Percentiles rank a stretch among this genome's conserved stretches.
phyloP scores from a whole-genome alignment of 2,113 vertebrate species.

The Rhea americana region DNA sequence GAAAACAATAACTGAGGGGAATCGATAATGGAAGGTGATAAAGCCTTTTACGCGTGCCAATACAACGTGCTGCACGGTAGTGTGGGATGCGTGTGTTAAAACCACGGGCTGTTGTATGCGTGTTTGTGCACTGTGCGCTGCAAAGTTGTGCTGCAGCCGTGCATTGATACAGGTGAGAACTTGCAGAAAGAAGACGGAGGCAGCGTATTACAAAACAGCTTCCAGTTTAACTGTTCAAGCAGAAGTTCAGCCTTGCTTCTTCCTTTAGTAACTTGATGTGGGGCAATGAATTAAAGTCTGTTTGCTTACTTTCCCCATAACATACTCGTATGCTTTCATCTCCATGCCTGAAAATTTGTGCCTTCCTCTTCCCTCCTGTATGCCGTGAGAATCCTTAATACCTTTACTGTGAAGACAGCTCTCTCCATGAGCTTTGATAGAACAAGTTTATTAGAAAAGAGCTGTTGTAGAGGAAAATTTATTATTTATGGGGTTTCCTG shows the following conservation, averaged over 20 bases:
- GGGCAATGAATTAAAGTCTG: background rate
- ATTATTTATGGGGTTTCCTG: background rate
- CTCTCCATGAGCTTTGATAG: background rate
- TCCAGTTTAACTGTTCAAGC: constrained; percentile 20
- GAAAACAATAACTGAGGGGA: background rate
- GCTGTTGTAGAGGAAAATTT: background rate
- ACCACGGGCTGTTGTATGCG: rapidly evolving
- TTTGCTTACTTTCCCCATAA: background rate
- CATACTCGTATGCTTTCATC: background rate
- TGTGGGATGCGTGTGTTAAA: rapidly evolving
- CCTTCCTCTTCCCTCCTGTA: background rate
- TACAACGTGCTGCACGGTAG: rapidly evolving
- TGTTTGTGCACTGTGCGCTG: background rate
- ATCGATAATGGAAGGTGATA: rapidly evolving
- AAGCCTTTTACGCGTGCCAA: rapidly evolving
- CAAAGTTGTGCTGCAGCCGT: background rate
- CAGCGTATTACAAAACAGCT: constrained; percentile 35
- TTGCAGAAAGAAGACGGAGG: constrained; percentile 42
- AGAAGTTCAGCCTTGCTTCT: background rate
- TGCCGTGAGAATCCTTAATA: background rate
- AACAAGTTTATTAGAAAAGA: background rate
- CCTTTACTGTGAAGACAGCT: background rate
- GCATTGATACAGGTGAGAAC: background rate
- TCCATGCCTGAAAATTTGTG: background rate
- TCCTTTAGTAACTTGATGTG: background rate